Percentiles rank a stretch among this genome's conserved stretches.
Conservation (phyloP, 2,113 vertebrate species). For the Bucco capensis region DNA sequence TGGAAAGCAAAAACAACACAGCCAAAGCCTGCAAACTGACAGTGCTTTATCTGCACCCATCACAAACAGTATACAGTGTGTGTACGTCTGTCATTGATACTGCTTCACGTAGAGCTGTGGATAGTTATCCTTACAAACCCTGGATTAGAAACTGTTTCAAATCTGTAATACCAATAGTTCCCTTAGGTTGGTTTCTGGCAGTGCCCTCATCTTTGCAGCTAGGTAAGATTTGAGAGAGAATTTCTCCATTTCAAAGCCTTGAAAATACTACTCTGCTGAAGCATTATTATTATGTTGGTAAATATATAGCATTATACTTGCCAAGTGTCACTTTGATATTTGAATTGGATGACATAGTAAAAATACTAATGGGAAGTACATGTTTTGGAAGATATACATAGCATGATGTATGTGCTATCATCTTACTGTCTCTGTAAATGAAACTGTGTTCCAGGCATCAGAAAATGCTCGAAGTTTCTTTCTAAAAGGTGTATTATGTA, state of each 20-base stretch:
- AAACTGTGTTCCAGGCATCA: background rate
- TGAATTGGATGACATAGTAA: background rate
- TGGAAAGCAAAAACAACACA: rapidly evolving
- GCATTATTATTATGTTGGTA: background rate
- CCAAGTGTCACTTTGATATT: background rate
- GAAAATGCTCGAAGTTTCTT: background rate
- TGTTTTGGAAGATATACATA: background rate
- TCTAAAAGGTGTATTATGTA: background rate
- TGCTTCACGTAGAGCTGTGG: background rate
- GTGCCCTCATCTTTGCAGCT: background rate
- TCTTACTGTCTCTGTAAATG: background rate
- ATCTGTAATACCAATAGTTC: background rate
- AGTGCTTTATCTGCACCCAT: background rate
- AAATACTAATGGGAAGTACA: background rate
- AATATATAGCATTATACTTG: background rate
- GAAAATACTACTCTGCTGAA: background rate
- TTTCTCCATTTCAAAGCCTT: background rate
- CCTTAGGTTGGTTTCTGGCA: background rate
- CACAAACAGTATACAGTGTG: background rate
- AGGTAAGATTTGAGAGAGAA: background rate
- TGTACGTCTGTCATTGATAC: background rate
- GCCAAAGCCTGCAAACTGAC: background rate
- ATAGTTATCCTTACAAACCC: background rate
- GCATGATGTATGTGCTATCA: background rate
- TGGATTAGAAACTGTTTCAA: background rate